Conservation (phyloP, 1,140 invertebrate genomes). For the Caenorhabditis brenneri region DNA sequence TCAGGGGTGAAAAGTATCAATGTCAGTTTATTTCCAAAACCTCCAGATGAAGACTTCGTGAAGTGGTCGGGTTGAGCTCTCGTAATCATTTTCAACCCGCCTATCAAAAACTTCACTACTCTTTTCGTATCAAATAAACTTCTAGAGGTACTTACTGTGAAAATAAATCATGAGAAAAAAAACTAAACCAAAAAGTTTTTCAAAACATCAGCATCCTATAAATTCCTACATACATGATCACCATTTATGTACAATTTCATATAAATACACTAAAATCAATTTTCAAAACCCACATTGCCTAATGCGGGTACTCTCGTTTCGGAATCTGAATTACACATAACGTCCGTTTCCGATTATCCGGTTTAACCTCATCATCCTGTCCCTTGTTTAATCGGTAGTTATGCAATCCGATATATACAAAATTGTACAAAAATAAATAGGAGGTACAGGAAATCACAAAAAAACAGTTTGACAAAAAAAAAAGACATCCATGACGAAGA, state of each 20-base stretch:
- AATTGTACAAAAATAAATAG: not conserved
- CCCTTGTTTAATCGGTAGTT: slow-evolving; percentile 2
- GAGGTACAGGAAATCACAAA: not conserved
- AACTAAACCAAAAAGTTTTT: no score
- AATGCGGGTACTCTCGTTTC: not conserved
- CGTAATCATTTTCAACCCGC: no score
- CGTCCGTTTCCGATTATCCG: slow-evolving; percentile 17
- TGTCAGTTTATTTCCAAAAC: no score
- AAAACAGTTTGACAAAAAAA: not conserved
- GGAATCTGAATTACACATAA: slow-evolving; percentile 5
- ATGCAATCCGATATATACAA: slow-evolving; percentile 19
- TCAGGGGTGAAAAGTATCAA: not conserved
- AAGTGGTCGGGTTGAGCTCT: no score
- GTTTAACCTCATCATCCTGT: not conserved
- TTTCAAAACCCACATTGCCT: not conserved
- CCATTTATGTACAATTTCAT: not conserved
- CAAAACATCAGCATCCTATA: no score
- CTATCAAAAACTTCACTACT: no score
- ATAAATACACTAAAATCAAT: not conserved
- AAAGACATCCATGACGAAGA: not conserved
- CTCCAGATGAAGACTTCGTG: no score
- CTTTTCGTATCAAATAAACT: no score
- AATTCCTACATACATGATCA: no score
- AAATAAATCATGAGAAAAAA: no score
- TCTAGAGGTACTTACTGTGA: no score